phyloP scores from a whole-genome alignment of 2,888 invertebrate species.

The Lysandra coridon region DNA sequence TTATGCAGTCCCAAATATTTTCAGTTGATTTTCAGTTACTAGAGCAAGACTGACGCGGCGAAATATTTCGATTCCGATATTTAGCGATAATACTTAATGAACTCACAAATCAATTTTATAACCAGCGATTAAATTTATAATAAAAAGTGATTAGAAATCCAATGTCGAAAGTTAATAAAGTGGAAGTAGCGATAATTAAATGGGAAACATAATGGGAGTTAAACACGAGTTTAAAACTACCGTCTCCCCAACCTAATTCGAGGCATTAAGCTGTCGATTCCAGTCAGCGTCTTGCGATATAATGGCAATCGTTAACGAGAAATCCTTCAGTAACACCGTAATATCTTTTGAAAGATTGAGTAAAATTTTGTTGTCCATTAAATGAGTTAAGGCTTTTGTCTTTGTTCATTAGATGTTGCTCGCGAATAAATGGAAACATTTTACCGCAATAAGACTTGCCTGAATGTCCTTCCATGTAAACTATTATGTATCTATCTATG shows the following conservation, averaged over 20 bases:
- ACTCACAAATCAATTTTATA: conserved; percentile 10
- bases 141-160: conserved; percentile 21
- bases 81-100: neutral
- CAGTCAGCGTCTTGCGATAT: conserved; percentile 30
- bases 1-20: neutral
- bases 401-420: neutral
- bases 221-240: conserved; percentile 33
- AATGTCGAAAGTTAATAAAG: conserved; percentile 28
- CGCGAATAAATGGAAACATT: neutral
- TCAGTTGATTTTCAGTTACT: neutral
- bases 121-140: conserved; percentile 5
- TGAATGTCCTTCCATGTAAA: neutral
- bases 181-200: conserved; percentile 31
- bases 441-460: neutral
- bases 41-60: neutral
- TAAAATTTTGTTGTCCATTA: conserved; percentile 1
- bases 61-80: neutral
- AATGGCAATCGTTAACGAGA: conserved; percentile 33
- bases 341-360: conserved; percentile 2
- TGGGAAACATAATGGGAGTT: conserved; percentile 33
- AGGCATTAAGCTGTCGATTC: conserved; percentile 33
- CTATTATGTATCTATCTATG: neutral
- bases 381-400: neutral
- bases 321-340: conserved; percentile 23
- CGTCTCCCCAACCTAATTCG: conserved; percentile 30